A percentile compares a stretch with the other conserved stretches of the same genome.
phyloP scores from a whole-genome alignment of 2,797 vertebrate genomes.

The Balearica regulorum region DNA sequence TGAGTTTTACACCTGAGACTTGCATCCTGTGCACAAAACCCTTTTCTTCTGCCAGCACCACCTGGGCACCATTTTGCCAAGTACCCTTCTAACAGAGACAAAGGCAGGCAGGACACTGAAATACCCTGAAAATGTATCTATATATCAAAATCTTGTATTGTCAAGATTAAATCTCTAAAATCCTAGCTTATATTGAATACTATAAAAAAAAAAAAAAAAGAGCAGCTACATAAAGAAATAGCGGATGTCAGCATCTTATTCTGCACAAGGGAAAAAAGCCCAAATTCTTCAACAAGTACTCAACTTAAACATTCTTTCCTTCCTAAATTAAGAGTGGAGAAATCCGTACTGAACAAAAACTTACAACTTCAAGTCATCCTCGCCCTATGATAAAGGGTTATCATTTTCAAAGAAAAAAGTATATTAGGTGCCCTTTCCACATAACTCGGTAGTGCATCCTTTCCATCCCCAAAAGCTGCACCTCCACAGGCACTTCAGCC shows the following conservation, averaged over 20 bases:
- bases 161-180: background rate
- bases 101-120: background rate
- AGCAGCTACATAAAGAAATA: background rate
- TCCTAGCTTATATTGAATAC: background rate
- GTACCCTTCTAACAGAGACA: background rate
- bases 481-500: background rate
- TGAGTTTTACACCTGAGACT: background rate
- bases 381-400: background rate
- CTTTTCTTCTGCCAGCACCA: background rate
- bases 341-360: background rate
- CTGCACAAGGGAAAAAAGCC: background rate
- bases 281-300: background rate
- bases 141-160: background rate
- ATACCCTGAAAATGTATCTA: background rate
- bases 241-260: background rate
- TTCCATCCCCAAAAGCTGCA: background rate
- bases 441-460: background rate
- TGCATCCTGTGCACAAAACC: background rate
- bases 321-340: background rate
- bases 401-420: background rate
- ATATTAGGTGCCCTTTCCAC: background rate
- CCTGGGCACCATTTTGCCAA: background rate
- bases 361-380: background rate
- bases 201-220: background rate
- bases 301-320: background rate